phyloP scores from a whole-genome alignment of 2,888 invertebrate genomes.

The Pammene fasciana region DNA sequence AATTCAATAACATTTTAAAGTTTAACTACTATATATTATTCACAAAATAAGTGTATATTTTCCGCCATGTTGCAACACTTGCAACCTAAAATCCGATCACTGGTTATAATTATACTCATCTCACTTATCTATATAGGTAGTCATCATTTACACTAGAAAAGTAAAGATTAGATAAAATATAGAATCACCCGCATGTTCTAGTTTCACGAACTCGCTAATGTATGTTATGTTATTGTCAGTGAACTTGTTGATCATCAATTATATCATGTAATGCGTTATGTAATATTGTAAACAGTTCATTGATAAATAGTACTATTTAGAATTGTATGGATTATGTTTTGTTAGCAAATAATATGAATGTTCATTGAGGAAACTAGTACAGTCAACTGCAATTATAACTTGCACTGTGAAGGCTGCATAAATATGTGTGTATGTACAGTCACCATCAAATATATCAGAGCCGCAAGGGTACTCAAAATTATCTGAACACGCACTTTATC shows the following conservation, averaged over 20 bases:
- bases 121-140: neutral
- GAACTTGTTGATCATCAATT: constrained; percentile 16
- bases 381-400: neutral
- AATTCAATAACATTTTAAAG: too few species aligned
- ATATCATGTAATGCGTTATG: constrained; percentile 23
- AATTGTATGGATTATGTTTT: neutral
- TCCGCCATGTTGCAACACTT: too few species aligned
- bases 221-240: constrained; percentile 28
- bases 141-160: neutral
- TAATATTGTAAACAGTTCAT: constrained; percentile 3
- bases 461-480: too few species aligned
- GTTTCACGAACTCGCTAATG: constrained; percentile 21
- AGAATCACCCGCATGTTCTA: constrained; percentile 17
- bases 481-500: too few species aligned
- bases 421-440: too few species aligned
- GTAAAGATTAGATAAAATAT: constrained; percentile 15
- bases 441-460: too few species aligned
- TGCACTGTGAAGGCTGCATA: too few species aligned
- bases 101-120: too few species aligned
- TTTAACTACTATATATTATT: too few species aligned
- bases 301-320: constrained; percentile 13
- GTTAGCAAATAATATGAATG: constrained; percentile 8
- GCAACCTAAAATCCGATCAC: too few species aligned
- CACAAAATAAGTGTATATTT: too few species aligned
- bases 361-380: neutral